Percentiles rank a stretch among this genome's conserved stretches.
phyloP scores from a whole-genome alignment of 2,888 invertebrate genomes.

The Macaria notata region DNA sequence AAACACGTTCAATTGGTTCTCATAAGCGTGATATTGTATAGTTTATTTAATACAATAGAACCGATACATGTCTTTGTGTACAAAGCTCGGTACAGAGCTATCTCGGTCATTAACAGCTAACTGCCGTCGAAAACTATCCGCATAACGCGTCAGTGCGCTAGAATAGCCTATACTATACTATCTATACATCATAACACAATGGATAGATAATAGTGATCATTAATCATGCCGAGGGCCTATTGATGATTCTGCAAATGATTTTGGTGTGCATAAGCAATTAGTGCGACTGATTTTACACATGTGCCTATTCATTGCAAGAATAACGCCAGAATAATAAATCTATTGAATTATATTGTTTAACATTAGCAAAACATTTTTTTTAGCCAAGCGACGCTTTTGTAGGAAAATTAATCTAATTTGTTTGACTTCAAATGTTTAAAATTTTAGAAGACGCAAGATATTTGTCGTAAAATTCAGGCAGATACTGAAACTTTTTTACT shows the following conservation, averaged over 20 bases:
- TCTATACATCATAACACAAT: constrained; percentile 11
- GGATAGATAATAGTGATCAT: constrained; percentile 10
- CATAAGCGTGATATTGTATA: constrained; percentile 12
- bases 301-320: neutral
- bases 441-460: neutral
- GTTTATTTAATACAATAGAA: neutral
- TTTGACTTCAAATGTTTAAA: no score
- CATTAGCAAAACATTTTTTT: no score
- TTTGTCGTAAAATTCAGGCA: constrained; percentile 15
- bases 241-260: constrained; percentile 8
- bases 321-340: neutral
- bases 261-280: neutral
- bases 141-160: constrained; percentile 6
- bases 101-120: constrained; percentile 26
- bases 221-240: constrained; percentile 8
- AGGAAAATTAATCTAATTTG: no score
- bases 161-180: constrained; percentile 6
- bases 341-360: no score
- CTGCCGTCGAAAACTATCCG: constrained; percentile 16
- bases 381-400: no score
- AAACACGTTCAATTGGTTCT: constrained; percentile 22
- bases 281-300: neutral
- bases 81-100: constrained; percentile 20
- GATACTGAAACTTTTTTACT: constrained; percentile 21
- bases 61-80: constrained; percentile 19